Percentiles rank a stretch among this genome's conserved stretches.
These are phyloP conservation scores for Calameuta pallipes DNA, from an alignment of 2,888 invertebrate genomes.

Conservation along the genomic window DNA sequence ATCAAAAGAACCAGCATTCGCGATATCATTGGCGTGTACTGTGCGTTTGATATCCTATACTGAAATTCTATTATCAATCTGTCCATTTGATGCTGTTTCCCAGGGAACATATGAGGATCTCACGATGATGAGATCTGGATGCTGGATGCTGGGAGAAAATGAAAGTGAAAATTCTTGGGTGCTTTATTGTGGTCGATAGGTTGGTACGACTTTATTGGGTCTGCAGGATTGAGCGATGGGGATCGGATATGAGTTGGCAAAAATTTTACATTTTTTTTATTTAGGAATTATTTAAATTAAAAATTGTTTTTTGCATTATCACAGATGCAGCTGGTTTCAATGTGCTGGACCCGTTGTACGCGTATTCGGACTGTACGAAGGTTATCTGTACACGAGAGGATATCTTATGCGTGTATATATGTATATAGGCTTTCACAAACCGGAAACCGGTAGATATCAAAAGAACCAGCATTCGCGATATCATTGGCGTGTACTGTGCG, in stretches of 20 bases:
- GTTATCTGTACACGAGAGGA: not conserved
- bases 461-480: not conserved
- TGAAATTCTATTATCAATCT: not conserved
- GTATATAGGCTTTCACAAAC: not conserved
- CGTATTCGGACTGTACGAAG: not conserved
- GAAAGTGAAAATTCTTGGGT: not conserved
- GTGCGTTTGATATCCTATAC: not conserved
- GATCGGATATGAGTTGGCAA: not conserved
- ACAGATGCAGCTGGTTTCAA: not conserved
- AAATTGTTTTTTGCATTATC: not conserved
- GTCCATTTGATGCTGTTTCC: not conserved
- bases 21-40: not conserved
- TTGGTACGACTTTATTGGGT: not conserved
- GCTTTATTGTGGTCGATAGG: not conserved
- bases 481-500: not conserved
- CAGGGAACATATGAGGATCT: not conserved
- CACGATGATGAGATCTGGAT: too few relatives aligned
- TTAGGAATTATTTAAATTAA: not conserved
- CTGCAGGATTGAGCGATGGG: not conserved
- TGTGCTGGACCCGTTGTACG: not conserved
- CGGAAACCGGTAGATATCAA: constrained; percentile 2
- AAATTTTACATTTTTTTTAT: not conserved
- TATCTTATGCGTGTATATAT: not conserved
- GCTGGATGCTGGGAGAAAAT: not conserved
- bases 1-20: not conserved